Percentiles rank a stretch among this genome's conserved stretches.
Evolutionary conservation across 2,797 vertebrate species (phyloP).

Genomic region (Oreortyx pictus): DNA sequence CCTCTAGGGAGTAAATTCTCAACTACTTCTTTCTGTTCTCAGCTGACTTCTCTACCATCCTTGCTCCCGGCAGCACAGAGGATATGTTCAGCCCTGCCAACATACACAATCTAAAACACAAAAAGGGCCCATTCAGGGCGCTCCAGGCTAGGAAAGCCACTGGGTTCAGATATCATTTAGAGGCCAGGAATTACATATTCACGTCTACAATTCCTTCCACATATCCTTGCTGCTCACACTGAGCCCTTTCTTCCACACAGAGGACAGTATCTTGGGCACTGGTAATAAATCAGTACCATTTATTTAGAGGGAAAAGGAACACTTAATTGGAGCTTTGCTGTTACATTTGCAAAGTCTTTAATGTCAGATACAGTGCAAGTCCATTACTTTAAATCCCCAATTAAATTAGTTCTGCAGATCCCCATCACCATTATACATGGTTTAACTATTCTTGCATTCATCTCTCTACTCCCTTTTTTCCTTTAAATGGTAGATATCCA

Average conservation of each 20-base stretch:
- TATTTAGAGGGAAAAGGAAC: conserved; percentile 25
- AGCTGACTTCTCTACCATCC: conserved; percentile 27
- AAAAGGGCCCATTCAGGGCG: conserved; percentile 57
- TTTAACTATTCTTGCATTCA: neutral
- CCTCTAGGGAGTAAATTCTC: neutral
- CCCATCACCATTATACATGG: neutral
- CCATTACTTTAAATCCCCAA: neutral
- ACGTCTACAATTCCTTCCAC: conserved; percentile 41
- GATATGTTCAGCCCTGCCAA: conserved; percentile 57
- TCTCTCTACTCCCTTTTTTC: neutral
- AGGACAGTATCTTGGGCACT: conserved; percentile 13
- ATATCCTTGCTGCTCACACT: conserved; percentile 39
- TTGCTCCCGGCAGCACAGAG: conserved; percentile 4
- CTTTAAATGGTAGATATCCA: neutral
- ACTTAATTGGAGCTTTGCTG: conserved; percentile 6
- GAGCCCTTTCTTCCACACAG: conserved; percentile 1
- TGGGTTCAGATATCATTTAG: neutral
- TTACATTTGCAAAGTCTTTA: neutral
- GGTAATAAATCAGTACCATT: conserved; percentile 34
- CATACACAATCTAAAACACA: conserved; percentile 46
- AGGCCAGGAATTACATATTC: conserved; percentile 55
- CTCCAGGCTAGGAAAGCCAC: conserved; percentile 45
- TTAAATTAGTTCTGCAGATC: neutral
- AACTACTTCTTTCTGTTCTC: neutral
- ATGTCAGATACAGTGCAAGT: neutral